These are phyloP conservation scores for Plumapathes pennacea DNA, from an alignment of 92 coral and sea anemone species.

Conservation along the genomic window DNA sequence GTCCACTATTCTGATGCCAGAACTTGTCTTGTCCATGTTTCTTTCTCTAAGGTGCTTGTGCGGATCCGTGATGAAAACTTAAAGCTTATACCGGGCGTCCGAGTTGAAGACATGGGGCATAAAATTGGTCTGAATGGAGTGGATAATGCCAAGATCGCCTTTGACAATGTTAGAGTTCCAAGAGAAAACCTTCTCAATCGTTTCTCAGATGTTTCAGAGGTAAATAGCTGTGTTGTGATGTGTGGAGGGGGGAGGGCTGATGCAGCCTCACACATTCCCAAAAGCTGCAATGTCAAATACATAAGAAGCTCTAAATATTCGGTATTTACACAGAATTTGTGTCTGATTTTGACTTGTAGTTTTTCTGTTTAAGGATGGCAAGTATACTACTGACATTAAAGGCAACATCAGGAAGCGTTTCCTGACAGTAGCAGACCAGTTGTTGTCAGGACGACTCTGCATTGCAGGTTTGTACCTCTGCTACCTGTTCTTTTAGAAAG, in stretches of 20 bases:
- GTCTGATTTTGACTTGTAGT: too few species aligned
- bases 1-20: too few species aligned
- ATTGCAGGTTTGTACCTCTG: slow-evolving; percentile 80
- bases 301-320: too few species aligned
- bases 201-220: slow-evolving; percentile 75
- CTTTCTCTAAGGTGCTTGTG: slow-evolving; percentile 71
- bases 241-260: too few species aligned
- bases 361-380: too few species aligned
- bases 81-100: slow-evolving; percentile 65
- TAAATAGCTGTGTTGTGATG: too few species aligned
- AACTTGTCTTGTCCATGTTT: too few species aligned
- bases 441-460: slow-evolving; percentile 73
- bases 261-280: too few species aligned
- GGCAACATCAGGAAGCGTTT: slow-evolving; percentile 76
- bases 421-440: slow-evolving; percentile 78
- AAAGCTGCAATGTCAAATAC: too few species aligned
- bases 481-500: slow-evolving; percentile 1
- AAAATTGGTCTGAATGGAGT: slow-evolving; percentile 86
- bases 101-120: slow-evolving; percentile 85
- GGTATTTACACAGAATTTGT: too few species aligned
- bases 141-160: slow-evolving; percentile 79
- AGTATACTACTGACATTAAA: slow-evolving; percentile 58
- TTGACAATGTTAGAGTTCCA: slow-evolving; percentile 75
- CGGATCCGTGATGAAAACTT: slow-evolving; percentile 72
- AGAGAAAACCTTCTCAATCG: slow-evolving; percentile 76